A percentile compares a stretch with the other conserved stretches of the same genome.
Conservation (phyloP, 2,113 vertebrate genomes). For the Corythoichthys intestinalis region DNA sequence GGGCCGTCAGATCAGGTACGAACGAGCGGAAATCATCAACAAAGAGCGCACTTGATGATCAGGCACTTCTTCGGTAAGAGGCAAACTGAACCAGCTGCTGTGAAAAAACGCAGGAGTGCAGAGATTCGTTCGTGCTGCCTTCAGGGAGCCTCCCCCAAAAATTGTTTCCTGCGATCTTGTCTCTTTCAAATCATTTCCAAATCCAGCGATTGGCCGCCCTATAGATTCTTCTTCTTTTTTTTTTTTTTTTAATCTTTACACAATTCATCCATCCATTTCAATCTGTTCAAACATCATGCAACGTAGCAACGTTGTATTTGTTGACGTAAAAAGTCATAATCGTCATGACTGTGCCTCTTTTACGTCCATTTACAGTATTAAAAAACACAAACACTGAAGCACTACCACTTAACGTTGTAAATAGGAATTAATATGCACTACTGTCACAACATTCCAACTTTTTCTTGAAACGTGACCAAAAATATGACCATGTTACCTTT, state of each 20-base stretch:
- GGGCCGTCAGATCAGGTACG: not conserved
- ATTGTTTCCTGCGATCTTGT: not conserved
- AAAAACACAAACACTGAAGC: too few species aligned
- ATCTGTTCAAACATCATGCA: too few species aligned
- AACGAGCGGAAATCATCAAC: not conserved
- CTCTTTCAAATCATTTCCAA: not conserved
- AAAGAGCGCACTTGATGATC: not conserved
- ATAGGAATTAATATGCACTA: too few species aligned
- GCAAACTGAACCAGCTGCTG: slow-evolving; percentile 16
- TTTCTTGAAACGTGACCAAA: not conserved
- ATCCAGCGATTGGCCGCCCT: too few species aligned
- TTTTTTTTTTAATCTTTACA: not conserved
- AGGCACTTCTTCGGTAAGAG: slow-evolving; percentile 1
- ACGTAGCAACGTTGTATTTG: too few species aligned
- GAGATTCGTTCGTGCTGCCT: slow-evolving; percentile 39
- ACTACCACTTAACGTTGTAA: too few species aligned
- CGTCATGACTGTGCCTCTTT: too few species aligned
- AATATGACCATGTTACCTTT: not conserved
- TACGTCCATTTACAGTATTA: too few species aligned
- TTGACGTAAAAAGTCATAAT: too few species aligned
- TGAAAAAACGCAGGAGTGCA: not conserved
- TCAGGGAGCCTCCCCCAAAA: slow-evolving; percentile 14
- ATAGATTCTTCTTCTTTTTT: too few species aligned
- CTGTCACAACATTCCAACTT: not conserved
- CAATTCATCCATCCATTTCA: too few species aligned